A percentile compares a stretch with the other conserved stretches of the same genome.
phyloP scores from a whole-genome alignment of 2,113 vertebrate species.

The Centropus unirufus region DNA sequence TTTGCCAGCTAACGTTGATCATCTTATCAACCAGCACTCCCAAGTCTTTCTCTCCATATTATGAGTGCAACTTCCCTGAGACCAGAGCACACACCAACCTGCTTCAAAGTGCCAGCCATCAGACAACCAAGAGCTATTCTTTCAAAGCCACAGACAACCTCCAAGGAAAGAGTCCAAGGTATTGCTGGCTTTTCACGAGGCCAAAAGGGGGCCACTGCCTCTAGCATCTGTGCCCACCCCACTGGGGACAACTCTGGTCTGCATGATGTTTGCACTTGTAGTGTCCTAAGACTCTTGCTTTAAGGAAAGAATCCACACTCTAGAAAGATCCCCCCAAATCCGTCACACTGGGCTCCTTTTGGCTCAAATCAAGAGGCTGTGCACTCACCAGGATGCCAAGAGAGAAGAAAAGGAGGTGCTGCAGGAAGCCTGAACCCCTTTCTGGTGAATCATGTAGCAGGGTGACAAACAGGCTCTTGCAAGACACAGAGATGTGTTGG shows the following conservation, averaged over 20 bases:
- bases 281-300: background rate
- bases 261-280: background rate
- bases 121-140: background rate
- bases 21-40: no score
- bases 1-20: no score
- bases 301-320: background rate
- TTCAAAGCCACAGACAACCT: background rate
- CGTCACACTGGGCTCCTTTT: background rate
- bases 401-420: background rate
- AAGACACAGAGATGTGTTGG: background rate
- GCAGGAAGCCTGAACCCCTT: background rate
- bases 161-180: background rate
- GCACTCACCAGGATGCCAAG: background rate
- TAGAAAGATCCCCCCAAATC: background rate
- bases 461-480: background rate
- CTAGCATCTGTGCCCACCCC: background rate
- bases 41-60: background rate
- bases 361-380: background rate
- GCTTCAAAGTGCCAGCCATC: background rate
- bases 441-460: background rate
- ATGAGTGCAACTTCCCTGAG: fast-evolving
- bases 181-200: background rate
- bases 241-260: background rate
- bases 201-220: no score
- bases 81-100: background rate